Percentiles rank a stretch among this genome's conserved stretches.
These are phyloP conservation scores for Saxidomus purpurata DNA, from an alignment of 1,140 invertebrate genomes.

Conservation along the genomic window DNA sequence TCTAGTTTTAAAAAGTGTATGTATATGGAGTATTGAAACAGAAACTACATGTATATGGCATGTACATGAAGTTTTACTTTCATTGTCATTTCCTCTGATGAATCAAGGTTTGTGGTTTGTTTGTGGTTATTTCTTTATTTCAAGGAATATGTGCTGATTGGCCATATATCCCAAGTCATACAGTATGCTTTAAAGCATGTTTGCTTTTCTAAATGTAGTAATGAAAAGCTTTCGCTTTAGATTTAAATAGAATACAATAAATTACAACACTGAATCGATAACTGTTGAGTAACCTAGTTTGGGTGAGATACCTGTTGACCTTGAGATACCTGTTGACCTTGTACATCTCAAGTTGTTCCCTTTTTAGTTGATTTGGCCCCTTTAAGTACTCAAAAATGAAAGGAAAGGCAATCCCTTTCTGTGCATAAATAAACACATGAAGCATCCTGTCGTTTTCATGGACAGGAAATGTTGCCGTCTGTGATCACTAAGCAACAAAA, in stretches of 20 bases:
- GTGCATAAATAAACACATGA: constrained; percentile 41
- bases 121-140: neutral
- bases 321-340: constrained; percentile 26
- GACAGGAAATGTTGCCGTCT: constrained; percentile 27
- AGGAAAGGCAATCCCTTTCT: constrained; percentile 40
- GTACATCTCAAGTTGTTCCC: neutral
- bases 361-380: neutral
- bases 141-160: neutral
- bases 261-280: too few species aligned
- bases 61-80: neutral
- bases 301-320: too few species aligned
- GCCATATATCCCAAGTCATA: too few species aligned
- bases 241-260: too few species aligned
- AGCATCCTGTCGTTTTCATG: constrained; percentile 38
- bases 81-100: constrained; percentile 23
- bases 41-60: too few species aligned
- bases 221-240: too few species aligned
- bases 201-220: too few species aligned
- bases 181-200: neutral
- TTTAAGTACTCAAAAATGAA: constrained; percentile 23
- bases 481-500: constrained; percentile 46
- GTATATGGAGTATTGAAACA: too few species aligned
- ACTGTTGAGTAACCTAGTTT: too few species aligned
- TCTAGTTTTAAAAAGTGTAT: too few species aligned
- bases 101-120: constrained; percentile 3